A percentile compares a stretch with the other conserved stretches of the same genome.
Evolutionary conservation across 2,797 vertebrate genomes (phyloP).

Genomic region (Peromyscus nudipes): DNA sequence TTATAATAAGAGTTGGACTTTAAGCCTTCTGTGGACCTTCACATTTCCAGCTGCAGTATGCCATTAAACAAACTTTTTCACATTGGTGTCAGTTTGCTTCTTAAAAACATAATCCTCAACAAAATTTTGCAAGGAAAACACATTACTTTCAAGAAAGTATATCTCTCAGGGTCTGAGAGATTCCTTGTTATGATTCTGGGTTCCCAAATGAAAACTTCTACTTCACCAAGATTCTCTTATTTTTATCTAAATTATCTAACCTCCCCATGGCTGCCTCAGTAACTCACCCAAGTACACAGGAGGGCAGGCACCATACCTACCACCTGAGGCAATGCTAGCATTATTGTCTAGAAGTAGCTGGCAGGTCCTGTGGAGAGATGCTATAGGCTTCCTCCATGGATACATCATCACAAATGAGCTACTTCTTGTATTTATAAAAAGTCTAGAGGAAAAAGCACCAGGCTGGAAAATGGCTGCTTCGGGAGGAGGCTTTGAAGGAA

Average conservation of each 20-base stretch:
- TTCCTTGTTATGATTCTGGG: background rate
- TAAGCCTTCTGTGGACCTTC: background rate
- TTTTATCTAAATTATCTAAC: background rate
- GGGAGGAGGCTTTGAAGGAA: background rate
- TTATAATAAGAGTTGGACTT: background rate
- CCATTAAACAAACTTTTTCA: background rate
- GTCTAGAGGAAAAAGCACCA: background rate
- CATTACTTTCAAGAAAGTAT: background rate
- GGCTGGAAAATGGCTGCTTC: background rate
- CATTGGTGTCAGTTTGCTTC: background rate
- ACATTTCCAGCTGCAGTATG: background rate
- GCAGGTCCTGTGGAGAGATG: background rate
- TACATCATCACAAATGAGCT: background rate
- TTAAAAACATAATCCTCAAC: background rate
- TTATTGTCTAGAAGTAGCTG: background rate
- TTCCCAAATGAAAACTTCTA: background rate
- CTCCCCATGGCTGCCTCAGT: background rate
- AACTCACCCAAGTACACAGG: background rate
- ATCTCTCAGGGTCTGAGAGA: background rate
- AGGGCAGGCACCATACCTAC: background rate
- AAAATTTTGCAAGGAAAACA: background rate
- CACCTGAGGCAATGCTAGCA: background rate
- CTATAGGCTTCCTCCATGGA: background rate
- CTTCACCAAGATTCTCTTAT: background rate
- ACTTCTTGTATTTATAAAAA: slow-evolving; percentile 20